These are phyloP conservation scores for Neogobius melanostomus DNA, from an alignment of 2,113 vertebrate species.

Conservation along the genomic window DNA sequence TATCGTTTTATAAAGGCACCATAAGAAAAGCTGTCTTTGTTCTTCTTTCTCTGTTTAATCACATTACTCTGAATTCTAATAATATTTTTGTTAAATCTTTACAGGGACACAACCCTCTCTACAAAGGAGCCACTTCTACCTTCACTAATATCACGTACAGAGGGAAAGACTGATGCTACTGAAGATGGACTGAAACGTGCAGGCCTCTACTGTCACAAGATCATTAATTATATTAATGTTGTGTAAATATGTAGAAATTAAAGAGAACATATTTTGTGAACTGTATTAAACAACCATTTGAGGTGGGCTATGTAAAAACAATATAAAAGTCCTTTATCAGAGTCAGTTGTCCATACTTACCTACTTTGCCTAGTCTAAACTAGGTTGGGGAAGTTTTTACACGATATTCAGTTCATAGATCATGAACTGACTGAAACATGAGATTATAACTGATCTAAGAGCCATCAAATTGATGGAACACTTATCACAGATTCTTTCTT, in stretches of 20 bases:
- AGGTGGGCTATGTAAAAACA: not conserved
- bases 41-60: not conserved
- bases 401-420: too few species aligned
- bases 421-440: too few species aligned
- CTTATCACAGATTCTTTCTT: too few species aligned
- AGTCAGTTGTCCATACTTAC: not conserved
- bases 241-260: constrained; percentile 77
- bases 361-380: too few species aligned
- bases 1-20: not conserved
- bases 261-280: constrained; percentile 42
- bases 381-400: too few species aligned
- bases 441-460: too few species aligned
- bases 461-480: too few species aligned
- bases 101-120: constrained; percentile 93
- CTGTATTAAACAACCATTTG: constrained; percentile 15
- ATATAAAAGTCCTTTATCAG: not conserved
- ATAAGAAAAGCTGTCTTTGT: not conserved
- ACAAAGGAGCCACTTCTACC: constrained; percentile 93
- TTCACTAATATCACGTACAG: constrained; percentile 97
- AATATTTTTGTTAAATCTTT: constrained; percentile 16
- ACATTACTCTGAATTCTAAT: not conserved
- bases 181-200: constrained; percentile 61
- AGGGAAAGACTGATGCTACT: constrained; percentile 78
- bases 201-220: constrained; percentile 72
- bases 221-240: constrained; percentile 58